Percentiles rank a stretch among this genome's conserved stretches.
Conservation (phyloP, 2,113 vertebrate genomes). For the Chrysochloris asiatica region DNA sequence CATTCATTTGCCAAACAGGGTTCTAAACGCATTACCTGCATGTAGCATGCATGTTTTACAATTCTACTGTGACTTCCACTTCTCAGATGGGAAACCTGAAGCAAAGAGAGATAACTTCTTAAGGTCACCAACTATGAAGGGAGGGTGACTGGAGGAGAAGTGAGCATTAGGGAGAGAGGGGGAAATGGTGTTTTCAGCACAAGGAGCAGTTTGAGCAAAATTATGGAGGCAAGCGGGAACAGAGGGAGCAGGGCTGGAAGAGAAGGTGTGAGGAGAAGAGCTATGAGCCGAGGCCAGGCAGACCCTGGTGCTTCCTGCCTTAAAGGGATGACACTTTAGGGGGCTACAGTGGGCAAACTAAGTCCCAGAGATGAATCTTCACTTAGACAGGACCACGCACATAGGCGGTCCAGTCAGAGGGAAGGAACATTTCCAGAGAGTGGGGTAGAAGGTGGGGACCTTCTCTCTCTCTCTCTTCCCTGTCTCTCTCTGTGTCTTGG, state of each 20-base stretch:
- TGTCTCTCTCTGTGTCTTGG: too few relatives aligned
- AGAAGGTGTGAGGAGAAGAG: background rate
- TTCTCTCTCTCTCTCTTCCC: too few relatives aligned
- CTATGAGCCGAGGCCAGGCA: background rate
- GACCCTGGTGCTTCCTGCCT: rapidly evolving
- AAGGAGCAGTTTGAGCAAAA: too few relatives aligned
- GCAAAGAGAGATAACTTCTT: background rate
- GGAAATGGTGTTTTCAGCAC: rapidly evolving
- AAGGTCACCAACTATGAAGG: background rate
- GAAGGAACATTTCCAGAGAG: too few relatives aligned
- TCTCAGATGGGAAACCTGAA: background rate
- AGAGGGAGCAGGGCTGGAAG: background rate
- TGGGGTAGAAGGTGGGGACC: too few relatives aligned
- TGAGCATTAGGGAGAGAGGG: rapidly evolving
- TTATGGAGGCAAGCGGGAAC: rapidly evolving
- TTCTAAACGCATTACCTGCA: rapidly evolving
- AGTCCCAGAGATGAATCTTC: background rate
- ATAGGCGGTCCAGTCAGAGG: too few relatives aligned
- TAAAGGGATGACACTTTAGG: background rate
- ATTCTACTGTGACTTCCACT: background rate
- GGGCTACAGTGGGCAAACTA: too few relatives aligned
- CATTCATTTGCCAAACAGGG: background rate
- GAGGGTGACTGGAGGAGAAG: background rate
- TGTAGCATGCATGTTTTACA: background rate
- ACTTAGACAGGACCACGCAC: too few relatives aligned